These are phyloP conservation scores for Habroteleia sp. DNA, from an alignment of 2,888 invertebrate species.

Conservation along the genomic window DNA sequence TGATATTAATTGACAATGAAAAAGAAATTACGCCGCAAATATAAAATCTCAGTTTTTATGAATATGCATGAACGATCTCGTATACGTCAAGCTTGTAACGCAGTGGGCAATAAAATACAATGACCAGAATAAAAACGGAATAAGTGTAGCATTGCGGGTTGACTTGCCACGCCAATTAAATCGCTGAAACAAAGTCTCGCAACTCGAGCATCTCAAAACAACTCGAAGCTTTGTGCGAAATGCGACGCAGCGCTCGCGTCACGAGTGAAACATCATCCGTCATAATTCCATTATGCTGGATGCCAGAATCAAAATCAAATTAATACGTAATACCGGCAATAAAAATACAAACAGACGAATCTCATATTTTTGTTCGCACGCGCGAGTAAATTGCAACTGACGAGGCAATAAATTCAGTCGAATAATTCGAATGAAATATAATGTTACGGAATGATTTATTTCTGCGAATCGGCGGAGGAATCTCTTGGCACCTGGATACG, in stretches of 20 bases:
- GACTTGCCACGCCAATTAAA: conserved; percentile 35
- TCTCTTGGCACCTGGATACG: conserved; percentile 63
- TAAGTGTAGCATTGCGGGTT: conserved; percentile 22
- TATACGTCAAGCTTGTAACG: conserved; percentile 34
- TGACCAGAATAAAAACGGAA: conserved; percentile 23
- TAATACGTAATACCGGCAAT: conserved; percentile 34
- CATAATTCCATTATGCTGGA: conserved; percentile 26
- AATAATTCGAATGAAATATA: conserved; percentile 58
- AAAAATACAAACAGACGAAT: conserved; percentile 39
- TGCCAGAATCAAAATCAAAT: conserved; percentile 34
- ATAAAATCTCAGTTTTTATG: conserved; percentile 42
- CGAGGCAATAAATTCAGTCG: conserved; percentile 51
- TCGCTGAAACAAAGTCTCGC: conserved; percentile 2
- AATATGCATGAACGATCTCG: conserved; percentile 22
- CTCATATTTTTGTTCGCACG: conserved; percentile 42
- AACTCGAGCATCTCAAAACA: conserved; percentile 20
- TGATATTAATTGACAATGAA: conserved; percentile 57
- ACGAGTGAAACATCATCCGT: conserved; percentile 23
- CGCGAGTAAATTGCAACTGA: conserved; percentile 54
- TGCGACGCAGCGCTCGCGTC: conserved; percentile 13
- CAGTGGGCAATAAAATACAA: conserved; percentile 37
- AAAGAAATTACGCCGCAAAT: conserved; percentile 19
- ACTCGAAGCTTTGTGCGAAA: conserved; percentile 36
- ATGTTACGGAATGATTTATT: conserved; percentile 47
- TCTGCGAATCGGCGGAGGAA: conserved; percentile 51